Base-by-base conservation (phyloP, 2,113 vertebrate genomes). In the Zosterops japonicus region DNA sequence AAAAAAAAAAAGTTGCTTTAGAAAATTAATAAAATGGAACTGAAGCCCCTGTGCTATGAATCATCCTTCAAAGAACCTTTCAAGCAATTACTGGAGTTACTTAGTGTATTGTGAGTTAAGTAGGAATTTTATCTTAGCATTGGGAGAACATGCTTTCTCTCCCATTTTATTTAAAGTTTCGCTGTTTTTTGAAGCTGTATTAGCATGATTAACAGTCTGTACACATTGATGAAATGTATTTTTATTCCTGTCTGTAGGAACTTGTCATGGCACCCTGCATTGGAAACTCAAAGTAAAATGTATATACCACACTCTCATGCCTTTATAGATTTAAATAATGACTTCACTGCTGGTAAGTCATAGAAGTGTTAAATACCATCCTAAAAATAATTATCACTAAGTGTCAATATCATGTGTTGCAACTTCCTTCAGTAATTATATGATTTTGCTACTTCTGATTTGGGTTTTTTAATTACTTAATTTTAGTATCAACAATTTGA, bases 341-440 rank as follows among this genome's bases (percentile, higher is more conserved):
- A 99, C 96, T 99, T 99, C 77, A 98, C 99, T 41, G 99, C 99
- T 59, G 99, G 99, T 99, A 95, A 99, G 99, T 97, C 84, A 52
- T 29, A 24, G 21, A 83, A 64, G 3, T 64, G 35, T 77, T 88
- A 88, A 57, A 83, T 74, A 46, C 21, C 28, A 77, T 79, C 33
- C 78, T 69, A 55, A 74, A 83, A 83, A 61, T 89, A 56, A 28
- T 81, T 57, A 35, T n/a, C 39, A 8, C 12, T 61, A 36, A 68
- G 27, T 90, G 19, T 75, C 36, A 70, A 35, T 65, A 9, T 76
- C 46, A 64, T 70, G 11, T 50, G 25, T 79, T 89, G 65, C 25
- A 24, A 3, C 39, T 89, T 76, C 23, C 23, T 59, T 61, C 23
- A 12, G 25, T 63, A 76, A 59, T 27, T 57, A 11, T 8, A 25